These are phyloP conservation scores for Mus minutoides DNA, from an alignment of 2,797 vertebrate species.

Conservation along the genomic window DNA sequence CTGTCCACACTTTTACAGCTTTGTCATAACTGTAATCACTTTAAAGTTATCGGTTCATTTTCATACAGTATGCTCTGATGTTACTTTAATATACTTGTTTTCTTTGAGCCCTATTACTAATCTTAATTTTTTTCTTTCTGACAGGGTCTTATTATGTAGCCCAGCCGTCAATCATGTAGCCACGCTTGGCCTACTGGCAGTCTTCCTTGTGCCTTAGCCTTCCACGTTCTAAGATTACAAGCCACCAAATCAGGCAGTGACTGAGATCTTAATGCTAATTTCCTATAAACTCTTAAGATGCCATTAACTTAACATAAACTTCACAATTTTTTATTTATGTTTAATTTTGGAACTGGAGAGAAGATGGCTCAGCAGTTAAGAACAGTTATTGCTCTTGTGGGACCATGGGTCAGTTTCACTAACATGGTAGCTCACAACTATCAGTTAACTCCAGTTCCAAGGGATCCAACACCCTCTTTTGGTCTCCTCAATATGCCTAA, in stretches of 20 bases:
- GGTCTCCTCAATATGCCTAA: not conserved
- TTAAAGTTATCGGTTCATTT: conserved; percentile 18
- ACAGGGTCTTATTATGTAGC: not conserved
- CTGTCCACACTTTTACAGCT: conserved; percentile 28
- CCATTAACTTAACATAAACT: conserved; percentile 51
- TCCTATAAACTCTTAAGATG: conserved; percentile 40
- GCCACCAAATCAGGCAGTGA: not conserved
- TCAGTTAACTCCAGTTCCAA: not conserved
- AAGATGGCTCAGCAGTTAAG: not conserved
- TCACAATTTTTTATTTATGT: not conserved
- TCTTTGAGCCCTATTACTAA: not conserved
- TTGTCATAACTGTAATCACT: conserved; percentile 40
- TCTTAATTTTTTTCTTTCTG: not conserved
- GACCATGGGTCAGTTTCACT: not conserved
- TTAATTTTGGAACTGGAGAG: not conserved
- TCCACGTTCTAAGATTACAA: not conserved
- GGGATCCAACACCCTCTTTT: not conserved
- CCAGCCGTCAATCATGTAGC: not conserved
- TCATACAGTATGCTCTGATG: conserved; percentile 26
- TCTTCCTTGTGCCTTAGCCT: not conserved
- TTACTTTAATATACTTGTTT: conserved; percentile 24
- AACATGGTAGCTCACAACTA: not conserved
- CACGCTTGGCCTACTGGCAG: not conserved
- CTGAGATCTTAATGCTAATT: conserved; percentile 53
- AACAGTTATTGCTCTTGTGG: not conserved